Conservation (phyloP, 2,797 vertebrate species). For the Bovichtus variegatus region DNA sequence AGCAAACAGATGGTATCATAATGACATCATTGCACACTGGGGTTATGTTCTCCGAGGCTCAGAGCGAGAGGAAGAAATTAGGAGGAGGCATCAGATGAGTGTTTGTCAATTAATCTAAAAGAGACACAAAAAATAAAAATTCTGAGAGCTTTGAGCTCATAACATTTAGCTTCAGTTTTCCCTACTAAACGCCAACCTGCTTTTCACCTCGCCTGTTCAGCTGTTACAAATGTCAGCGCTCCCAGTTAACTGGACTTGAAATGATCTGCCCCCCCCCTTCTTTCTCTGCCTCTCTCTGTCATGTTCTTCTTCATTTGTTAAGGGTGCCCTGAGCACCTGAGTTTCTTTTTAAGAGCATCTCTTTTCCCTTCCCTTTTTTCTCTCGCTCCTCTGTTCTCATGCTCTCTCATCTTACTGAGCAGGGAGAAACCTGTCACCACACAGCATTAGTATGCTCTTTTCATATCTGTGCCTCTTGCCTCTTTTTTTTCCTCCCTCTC, state of each 20-base stretch:
- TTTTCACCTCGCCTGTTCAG: slow-evolving; percentile 44
- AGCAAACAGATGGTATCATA: slow-evolving; percentile 81
- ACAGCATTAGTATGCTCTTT: slow-evolving; percentile 85
- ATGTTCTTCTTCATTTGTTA: slow-evolving; percentile 72
- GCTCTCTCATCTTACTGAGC: slow-evolving; percentile 72
- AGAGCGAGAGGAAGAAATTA: slow-evolving; percentile 73
- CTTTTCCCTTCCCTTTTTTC: slow-evolving; percentile 30
- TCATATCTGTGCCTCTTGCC: slow-evolving; percentile 73
- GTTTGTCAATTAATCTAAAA: slow-evolving; percentile 72
- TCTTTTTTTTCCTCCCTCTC: slow-evolving; percentile 13
- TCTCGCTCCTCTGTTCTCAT: slow-evolving; percentile 56
- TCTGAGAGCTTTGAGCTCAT: slow-evolving; percentile 46
- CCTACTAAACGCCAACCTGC: slow-evolving; percentile 47
- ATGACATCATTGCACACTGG: slow-evolving; percentile 80
- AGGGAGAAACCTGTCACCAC: slow-evolving; percentile 75
- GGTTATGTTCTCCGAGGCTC: slow-evolving; percentile 77
- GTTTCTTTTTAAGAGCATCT: slow-evolving; percentile 67
- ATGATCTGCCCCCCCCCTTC: slow-evolving; percentile 41
- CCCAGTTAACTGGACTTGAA: slow-evolving; percentile 73
- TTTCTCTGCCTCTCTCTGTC: slow-evolving; percentile 53
- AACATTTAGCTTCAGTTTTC: slow-evolving; percentile 63
- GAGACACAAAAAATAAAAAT: slow-evolving; percentile 27
- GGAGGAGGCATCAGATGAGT: slow-evolving; percentile 65
- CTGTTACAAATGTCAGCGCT: slow-evolving; percentile 71
- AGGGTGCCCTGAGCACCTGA: slow-evolving; percentile 71